Evolutionary conservation across 2,113 vertebrate species (phyloP).

Genomic region (Psophia crepitans): DNA sequence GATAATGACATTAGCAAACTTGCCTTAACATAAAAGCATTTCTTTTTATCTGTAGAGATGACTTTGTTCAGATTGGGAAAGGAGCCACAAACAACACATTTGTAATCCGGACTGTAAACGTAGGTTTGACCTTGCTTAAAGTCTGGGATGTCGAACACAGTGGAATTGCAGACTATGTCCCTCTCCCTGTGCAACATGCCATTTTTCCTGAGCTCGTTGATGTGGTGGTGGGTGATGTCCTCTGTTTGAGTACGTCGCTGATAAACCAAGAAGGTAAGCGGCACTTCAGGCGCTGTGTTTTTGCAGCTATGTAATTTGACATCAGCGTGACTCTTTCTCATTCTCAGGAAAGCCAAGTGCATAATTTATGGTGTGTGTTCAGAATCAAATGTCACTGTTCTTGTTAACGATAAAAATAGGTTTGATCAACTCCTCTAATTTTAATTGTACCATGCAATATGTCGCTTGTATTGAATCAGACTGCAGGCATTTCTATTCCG

Average conservation of each 20-base stretch:
- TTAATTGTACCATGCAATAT: background rate
- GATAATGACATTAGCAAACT: background rate
- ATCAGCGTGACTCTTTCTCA: background rate
- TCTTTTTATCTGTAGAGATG: constrained; percentile 78
- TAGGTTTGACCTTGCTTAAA: constrained; percentile 88
- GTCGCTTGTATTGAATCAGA: background rate
- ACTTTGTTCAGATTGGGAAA: constrained; percentile 87
- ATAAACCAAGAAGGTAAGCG: constrained; percentile 79
- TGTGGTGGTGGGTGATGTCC: constrained; percentile 84
- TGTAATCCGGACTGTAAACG: constrained; percentile 79
- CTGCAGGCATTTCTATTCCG: background rate
- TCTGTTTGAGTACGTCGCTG: constrained; percentile 82
- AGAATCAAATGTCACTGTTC: constrained; percentile 25
- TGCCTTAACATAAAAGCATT: background rate
- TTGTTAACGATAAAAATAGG: constrained; percentile 29
- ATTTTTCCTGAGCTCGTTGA: constrained; percentile 78
- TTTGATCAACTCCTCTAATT: background rate
- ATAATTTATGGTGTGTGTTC: constrained; percentile 15
- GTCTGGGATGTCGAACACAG: constrained; percentile 83
- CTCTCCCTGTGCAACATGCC: constrained; percentile 85
- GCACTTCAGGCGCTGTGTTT: background rate
- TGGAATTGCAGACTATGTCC: constrained; percentile 83
- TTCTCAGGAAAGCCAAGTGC: background rate
- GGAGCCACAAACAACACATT: constrained; percentile 85
- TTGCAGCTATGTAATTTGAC: background rate